Evolutionary conservation across 2,888 invertebrate species (phyloP).

Genomic region (Tiliacea aurago): DNA sequence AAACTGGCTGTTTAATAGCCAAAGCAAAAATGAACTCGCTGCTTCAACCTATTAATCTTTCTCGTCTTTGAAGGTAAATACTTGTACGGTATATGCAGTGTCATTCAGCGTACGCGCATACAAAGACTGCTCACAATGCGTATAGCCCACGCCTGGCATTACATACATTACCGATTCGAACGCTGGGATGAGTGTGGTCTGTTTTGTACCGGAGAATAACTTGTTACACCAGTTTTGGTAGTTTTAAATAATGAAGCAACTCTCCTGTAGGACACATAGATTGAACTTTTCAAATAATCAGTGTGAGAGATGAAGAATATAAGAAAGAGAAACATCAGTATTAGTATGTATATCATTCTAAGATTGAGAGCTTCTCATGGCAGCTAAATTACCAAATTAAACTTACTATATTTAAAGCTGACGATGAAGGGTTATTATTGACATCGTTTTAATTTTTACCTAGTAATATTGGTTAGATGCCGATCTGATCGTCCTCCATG

Average conservation of each 20-base stretch:
- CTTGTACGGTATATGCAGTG: slow-evolving; percentile 8
- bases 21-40: slow-evolving; percentile 11
- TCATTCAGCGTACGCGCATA: slow-evolving; percentile 30
- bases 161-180: slow-evolving; percentile 46
- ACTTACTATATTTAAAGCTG: no score
- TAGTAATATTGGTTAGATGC: no score
- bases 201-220: slow-evolving; percentile 34
- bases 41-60: slow-evolving; percentile 37
- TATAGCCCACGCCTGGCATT: slow-evolving; percentile 45
- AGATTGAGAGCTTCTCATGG: not conserved
- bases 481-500: no score
- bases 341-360: not conserved
- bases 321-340: not conserved
- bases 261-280: not conserved
- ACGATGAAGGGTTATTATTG: no score
- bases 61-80: slow-evolving; percentile 8
- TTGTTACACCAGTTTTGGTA: not conserved
- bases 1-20: slow-evolving; percentile 3
- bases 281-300: not conserved
- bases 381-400: no score
- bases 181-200: slow-evolving; percentile 34
- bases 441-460: no score
- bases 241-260: not conserved
- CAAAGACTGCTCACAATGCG: slow-evolving; percentile 41
- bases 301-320: not conserved